Conservation (phyloP, 92 coral and sea anemone genomes). For the Phenganax stokvisi region DNA sequence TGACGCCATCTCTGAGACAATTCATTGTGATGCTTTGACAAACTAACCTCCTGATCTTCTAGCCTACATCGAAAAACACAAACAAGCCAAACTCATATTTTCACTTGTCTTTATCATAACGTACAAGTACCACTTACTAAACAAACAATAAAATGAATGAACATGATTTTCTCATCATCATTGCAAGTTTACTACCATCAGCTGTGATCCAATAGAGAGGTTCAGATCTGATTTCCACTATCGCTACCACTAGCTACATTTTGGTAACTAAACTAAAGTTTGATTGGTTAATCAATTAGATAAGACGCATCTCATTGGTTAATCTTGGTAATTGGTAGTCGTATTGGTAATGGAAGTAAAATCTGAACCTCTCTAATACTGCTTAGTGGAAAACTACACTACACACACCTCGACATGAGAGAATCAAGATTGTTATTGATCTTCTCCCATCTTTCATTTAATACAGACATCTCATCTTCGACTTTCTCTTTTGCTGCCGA, state of each 20-base stretch:
- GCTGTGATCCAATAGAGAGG: not conserved
- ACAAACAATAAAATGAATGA: too few relatives aligned
- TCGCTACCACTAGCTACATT: too few relatives aligned
- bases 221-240: too few relatives aligned
- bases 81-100: not conserved
- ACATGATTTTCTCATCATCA: too few relatives aligned
- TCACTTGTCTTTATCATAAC: too few relatives aligned
- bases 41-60: constrained; percentile 17
- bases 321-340: too few relatives aligned
- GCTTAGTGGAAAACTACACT: not conserved
- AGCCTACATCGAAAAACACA: not conserved
- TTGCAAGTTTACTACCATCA: too few relatives aligned
- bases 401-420: constrained; percentile 10
- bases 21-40: not conserved
- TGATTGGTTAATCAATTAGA: too few relatives aligned
- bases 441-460: constrained; percentile 23
- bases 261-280: too few relatives aligned
- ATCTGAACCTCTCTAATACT: not conserved
- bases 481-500: constrained; percentile 27
- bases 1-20: constrained; percentile 13
- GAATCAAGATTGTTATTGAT: constrained; percentile 27
- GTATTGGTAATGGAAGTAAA: too few relatives aligned
- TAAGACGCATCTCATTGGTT: too few relatives aligned
- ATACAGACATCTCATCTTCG: constrained; percentile 2
- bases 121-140: too few relatives aligned